phyloP scores from a whole-genome alignment of 2,888 invertebrate species.

The Notodonta dromedarius region DNA sequence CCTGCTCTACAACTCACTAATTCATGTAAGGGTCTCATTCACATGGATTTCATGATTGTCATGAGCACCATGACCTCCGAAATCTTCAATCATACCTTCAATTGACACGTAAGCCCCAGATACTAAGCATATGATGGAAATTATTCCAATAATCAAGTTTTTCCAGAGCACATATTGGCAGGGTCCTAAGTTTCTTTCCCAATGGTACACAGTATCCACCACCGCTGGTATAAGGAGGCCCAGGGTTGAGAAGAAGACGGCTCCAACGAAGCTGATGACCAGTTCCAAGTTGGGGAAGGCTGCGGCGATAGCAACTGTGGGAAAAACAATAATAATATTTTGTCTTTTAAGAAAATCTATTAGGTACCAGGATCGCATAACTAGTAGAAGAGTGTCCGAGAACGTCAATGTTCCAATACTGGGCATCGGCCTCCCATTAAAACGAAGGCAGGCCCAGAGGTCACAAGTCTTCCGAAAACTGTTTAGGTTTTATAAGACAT shows the following conservation, averaged over 20 bases:
- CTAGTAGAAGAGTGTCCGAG: too few relatives aligned
- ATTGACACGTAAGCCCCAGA: constrained; percentile 73
- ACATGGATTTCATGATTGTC: constrained; percentile 6
- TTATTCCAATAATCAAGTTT: constrained; percentile 77
- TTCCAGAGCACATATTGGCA: constrained; percentile 88
- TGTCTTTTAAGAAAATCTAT: too few relatives aligned
- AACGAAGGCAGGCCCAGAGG: too few relatives aligned
- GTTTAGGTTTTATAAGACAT: too few relatives aligned
- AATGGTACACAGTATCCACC: constrained; percentile 88
- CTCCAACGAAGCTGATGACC: constrained; percentile 95
- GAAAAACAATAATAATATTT: background rate
- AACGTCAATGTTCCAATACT: too few relatives aligned
- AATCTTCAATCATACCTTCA: constrained; percentile 65
- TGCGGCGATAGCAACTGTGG: constrained; percentile 88
- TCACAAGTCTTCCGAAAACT: too few relatives aligned
- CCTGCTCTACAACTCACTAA: background rate
- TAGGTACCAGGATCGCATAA: too few relatives aligned
- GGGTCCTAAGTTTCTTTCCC: constrained; percentile 87
- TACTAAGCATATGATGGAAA: constrained; percentile 63
- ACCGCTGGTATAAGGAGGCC: constrained; percentile 90
- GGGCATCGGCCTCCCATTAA: too few relatives aligned
- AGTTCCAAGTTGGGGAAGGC: constrained; percentile 93
- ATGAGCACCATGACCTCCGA: constrained; percentile 28
- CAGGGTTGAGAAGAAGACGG: constrained; percentile 88
- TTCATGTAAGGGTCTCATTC: constrained; percentile 1